Conservation (phyloP, 2,888 invertebrate genomes). For the Acheta domesticus region DNA sequence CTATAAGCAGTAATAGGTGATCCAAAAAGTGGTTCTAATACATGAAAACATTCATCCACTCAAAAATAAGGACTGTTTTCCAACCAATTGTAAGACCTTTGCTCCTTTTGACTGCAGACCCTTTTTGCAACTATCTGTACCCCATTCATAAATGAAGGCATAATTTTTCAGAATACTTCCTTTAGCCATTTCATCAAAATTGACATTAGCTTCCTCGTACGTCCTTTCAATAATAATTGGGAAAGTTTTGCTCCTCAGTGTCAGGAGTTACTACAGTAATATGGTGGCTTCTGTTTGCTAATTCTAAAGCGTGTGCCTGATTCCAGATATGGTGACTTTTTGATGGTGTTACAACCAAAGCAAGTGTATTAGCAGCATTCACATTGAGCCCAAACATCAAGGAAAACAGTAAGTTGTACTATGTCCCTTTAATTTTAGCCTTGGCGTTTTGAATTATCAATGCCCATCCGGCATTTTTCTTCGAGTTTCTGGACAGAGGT, state of each 20-base stretch:
- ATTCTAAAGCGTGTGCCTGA: constrained; percentile 28
- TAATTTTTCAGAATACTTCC: not conserved
- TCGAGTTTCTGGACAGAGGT: too few species aligned
- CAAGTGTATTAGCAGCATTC: constrained; percentile 30
- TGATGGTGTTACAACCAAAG: constrained; percentile 30
- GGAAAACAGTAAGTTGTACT: not conserved
- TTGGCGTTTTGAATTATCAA: too few species aligned
- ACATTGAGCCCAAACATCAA: not conserved
- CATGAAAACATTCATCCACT: constrained; percentile 32
- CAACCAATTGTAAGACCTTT: constrained; percentile 22
- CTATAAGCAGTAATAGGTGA: constrained; percentile 33
- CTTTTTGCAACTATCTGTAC: constrained; percentile 20
- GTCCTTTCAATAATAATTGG: constrained; percentile 33
- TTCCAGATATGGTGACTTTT: constrained; percentile 36
- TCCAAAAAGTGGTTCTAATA: constrained; percentile 29
- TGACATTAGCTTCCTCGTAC: constrained; percentile 11
- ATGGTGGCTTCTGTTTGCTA: constrained; percentile 32
- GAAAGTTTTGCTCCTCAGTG: constrained; percentile 28
- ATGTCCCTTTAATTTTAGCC: too few species aligned
- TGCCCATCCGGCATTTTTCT: too few species aligned
- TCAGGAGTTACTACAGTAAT: constrained; percentile 35
- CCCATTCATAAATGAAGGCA: not conserved
- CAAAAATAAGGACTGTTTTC: constrained; percentile 30
- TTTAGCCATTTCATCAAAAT: not conserved
- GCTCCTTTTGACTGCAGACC: constrained; percentile 26